These are phyloP conservation scores for Dascillus cervinus DNA, from an alignment of 2,888 invertebrate species.

Conservation along the genomic window DNA sequence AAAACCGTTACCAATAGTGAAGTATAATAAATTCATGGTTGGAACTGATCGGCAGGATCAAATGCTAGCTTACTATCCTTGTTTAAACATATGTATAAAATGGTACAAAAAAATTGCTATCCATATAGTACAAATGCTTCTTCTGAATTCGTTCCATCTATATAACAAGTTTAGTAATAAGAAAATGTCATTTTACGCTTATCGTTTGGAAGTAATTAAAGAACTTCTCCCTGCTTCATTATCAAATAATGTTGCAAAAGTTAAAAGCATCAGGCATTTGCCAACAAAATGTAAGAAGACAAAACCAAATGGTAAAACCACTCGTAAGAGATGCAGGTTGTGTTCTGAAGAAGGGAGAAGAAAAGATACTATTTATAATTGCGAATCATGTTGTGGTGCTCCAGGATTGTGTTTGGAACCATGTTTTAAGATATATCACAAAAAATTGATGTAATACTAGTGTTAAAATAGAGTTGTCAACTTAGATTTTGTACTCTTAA, in stretches of 20 bases:
- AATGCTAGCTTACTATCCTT: constrained; percentile 23
- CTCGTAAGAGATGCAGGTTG: not conserved
- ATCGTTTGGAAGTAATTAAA: not conserved
- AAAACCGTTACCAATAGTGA: constrained; percentile 17
- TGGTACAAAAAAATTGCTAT: constrained; percentile 23
- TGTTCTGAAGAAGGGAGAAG: not conserved
- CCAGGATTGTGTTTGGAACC: constrained; percentile 1
- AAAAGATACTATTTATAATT: not conserved
- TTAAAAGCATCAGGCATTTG: not conserved
- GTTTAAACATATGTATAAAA: constrained; percentile 18
- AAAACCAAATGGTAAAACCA: not conserved
- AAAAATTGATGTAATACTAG: no score
- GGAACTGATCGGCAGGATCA: constrained; percentile 23
- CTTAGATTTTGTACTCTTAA: no score
- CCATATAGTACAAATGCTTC: constrained; percentile 16
- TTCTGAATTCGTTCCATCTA: not conserved
- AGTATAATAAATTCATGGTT: constrained; percentile 20
- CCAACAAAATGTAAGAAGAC: not conserved
- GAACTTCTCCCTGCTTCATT: not conserved
- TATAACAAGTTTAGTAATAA: not conserved
- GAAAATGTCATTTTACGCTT: constrained; percentile 1
- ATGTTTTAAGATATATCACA: not conserved
- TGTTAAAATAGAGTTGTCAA: no score
- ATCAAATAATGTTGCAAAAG: no score
- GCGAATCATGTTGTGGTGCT: not conserved